A percentile compares a stretch with the other conserved stretches of the same genome.
Conservation (phyloP, 2,888 invertebrate genomes). For the Opisthograptis luteolata region DNA sequence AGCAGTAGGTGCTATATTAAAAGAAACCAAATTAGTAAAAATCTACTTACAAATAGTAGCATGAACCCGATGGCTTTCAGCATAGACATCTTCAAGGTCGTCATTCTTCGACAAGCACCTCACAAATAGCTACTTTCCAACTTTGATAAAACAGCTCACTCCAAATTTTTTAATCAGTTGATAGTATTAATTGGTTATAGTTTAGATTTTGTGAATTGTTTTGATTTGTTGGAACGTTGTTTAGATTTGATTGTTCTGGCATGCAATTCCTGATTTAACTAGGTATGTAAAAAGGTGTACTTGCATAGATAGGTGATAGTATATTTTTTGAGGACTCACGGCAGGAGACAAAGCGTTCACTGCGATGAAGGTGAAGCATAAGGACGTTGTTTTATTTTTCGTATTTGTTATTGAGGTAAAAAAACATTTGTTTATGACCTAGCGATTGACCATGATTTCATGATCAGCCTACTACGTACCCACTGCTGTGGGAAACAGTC, state of each 20-base stretch:
- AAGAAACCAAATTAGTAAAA: not conserved
- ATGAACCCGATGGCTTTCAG: constrained; percentile 8
- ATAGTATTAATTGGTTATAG: constrained; percentile 2
- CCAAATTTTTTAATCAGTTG: constrained; percentile 5
- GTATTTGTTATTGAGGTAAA: constrained; percentile 7
- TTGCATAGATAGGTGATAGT: too few relatives aligned
- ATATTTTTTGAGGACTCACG: too few relatives aligned
- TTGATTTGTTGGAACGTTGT: constrained; percentile 5
- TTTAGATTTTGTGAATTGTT: constrained; percentile 7
- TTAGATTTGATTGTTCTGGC: not conserved
- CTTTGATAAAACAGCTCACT: not conserved
- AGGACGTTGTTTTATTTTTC: not conserved
- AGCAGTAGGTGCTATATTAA: too few relatives aligned
- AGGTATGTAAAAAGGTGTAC: too few relatives aligned
- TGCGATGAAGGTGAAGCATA: constrained; percentile 2
- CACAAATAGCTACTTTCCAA: not conserved
- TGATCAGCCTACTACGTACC: too few relatives aligned
- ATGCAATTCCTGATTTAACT: not conserved
- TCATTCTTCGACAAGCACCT: not conserved
- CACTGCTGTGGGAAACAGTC: too few relatives aligned
- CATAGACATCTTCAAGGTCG: not conserved
- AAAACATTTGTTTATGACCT: not conserved
- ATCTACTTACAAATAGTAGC: constrained; percentile 20
- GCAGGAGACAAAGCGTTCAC: too few relatives aligned
- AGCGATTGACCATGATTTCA: too few relatives aligned